Percentiles rank a stretch among this genome's conserved stretches.
phyloP scores from a whole-genome alignment of 2,113 vertebrate genomes.

The Crotalus horridus region DNA sequence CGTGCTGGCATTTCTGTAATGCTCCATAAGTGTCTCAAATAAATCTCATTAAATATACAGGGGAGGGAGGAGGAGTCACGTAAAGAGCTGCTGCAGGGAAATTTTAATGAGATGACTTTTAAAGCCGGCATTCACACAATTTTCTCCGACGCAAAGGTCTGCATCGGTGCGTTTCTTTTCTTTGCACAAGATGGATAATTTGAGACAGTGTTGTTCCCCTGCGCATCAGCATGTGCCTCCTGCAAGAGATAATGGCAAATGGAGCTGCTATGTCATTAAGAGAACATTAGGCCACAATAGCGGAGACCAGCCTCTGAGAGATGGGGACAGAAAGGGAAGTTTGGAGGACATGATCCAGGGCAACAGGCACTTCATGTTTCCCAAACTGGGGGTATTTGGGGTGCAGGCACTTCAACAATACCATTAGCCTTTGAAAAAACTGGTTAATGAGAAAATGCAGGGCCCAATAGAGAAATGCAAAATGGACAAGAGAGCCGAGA shows the following conservation, averaged over 20 bases:
- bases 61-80: constrained; percentile 15
- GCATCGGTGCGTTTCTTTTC: constrained; percentile 22
- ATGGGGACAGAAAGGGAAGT: background rate
- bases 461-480: background rate
- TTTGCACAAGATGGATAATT: constrained; percentile 37
- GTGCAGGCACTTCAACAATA: background rate
- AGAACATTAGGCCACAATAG: constrained; percentile 20
- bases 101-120: constrained; percentile 41
- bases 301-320: background rate
- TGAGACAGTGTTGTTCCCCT: constrained; percentile 22
- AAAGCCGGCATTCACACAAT: constrained; percentile 7
- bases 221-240: constrained; percentile 7
- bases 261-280: constrained; percentile 25
- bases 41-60: constrained; percentile 38
- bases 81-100: constrained; percentile 30
- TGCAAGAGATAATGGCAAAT: constrained; percentile 33
- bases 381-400: background rate
- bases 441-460: background rate
- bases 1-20: constrained; percentile 15
- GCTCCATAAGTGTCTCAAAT: constrained; percentile 30
- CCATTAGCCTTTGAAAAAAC: background rate
- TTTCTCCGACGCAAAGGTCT: constrained; percentile 27
- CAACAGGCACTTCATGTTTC: background rate
- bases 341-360: background rate
- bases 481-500: background rate